Conservation (phyloP, 1,140 invertebrate genomes). For the Diprion similis region DNA sequence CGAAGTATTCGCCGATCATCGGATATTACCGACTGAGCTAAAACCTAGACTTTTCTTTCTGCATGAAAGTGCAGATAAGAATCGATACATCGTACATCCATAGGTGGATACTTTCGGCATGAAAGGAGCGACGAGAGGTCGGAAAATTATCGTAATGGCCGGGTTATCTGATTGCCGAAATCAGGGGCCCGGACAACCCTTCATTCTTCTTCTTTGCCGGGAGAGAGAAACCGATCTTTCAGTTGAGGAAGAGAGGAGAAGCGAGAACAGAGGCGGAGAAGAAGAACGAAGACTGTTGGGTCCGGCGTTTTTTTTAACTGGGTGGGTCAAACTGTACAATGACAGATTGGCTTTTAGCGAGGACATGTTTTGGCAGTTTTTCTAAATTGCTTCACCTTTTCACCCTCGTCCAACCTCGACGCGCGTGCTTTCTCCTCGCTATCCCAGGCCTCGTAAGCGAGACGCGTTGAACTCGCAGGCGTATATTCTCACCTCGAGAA, state of each 20-base stretch:
- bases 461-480: too few species aligned
- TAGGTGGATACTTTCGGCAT: not conserved
- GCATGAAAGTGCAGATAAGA: too few species aligned
- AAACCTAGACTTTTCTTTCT: too few species aligned
- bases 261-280: not conserved
- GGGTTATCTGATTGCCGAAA: constrained; percentile 29
- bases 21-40: too few species aligned
- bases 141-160: constrained; percentile 35
- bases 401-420: not conserved
- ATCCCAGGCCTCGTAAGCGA: too few species aligned
- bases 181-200: constrained; percentile 21
- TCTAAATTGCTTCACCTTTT: not conserved
- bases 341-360: constrained; percentile 7
- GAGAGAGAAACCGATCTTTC: not conserved
- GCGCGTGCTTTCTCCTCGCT: too few species aligned
- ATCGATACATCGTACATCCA: not conserved
- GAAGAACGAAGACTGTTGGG: not conserved
- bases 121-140: constrained; percentile 1
- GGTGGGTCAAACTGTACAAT: not conserved
- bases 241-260: not conserved
- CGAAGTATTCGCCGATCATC: too few species aligned
- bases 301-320: not conserved
- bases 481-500: too few species aligned
- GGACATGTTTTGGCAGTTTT: constrained; percentile 4
- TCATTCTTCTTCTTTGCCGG: not conserved